Percentiles rank a stretch among this genome's conserved stretches.
Evolutionary conservation across 2,797 vertebrate species (phyloP).

Genomic region (Fistularia commersonii): DNA sequence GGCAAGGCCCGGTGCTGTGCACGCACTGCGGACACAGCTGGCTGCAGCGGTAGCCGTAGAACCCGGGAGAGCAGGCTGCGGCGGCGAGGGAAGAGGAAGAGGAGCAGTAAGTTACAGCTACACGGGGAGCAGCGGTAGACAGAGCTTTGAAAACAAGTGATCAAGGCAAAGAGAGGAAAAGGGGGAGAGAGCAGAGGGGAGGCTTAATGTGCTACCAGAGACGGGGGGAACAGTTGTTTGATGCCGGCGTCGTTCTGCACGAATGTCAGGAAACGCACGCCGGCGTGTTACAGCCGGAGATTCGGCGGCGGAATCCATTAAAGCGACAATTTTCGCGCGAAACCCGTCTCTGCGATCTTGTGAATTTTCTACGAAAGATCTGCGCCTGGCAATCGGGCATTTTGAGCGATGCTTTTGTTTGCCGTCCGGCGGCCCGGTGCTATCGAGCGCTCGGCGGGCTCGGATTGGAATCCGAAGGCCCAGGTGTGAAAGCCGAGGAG

Average conservation of each 20-base stretch:
- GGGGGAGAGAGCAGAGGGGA: constrained; percentile 30
- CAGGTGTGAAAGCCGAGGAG: constrained; percentile 22
- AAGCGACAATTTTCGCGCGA: too few species aligned
- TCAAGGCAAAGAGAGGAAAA: constrained; percentile 43
- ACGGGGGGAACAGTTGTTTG: constrained; percentile 40
- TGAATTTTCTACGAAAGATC: too few species aligned
- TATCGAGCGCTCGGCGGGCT: constrained; percentile 26
- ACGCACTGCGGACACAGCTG: constrained; percentile 93
- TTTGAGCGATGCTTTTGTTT: constrained; percentile 3
- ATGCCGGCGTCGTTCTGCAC: constrained; percentile 38
- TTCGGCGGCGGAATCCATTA: too few species aligned
- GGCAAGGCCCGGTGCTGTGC: constrained; percentile 90
- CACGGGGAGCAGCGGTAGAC: constrained; percentile 49
- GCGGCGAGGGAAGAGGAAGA: constrained; percentile 19
- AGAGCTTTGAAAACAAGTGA: constrained; percentile 40
- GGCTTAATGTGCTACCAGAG: constrained; percentile 44
- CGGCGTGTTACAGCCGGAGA: constrained; percentile 25
- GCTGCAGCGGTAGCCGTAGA: constrained; percentile 90
- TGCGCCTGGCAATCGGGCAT: not conserved
- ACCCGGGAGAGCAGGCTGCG: constrained; percentile 90
- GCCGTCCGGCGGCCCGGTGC: constrained; percentile 19
- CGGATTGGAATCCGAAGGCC: constrained; percentile 29
- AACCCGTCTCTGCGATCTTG: too few species aligned
- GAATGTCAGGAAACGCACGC: constrained; percentile 37
- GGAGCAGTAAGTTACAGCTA: constrained; percentile 23